Base-by-base conservation (phyloP, 2,113 vertebrate species). In the Equus przewalskii region DNA sequence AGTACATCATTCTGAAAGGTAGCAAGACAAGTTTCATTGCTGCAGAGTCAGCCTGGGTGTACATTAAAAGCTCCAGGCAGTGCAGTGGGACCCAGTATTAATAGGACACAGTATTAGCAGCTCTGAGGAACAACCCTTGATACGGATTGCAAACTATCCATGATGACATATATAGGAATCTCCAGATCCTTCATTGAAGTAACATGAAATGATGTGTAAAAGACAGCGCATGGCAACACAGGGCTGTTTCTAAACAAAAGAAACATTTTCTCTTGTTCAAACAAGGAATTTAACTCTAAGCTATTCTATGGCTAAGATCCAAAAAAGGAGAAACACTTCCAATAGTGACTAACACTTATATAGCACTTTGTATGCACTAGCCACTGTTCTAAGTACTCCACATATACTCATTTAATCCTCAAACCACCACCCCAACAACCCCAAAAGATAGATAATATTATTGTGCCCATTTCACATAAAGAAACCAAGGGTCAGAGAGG, bases 1-100 rank as follows among this genome's bases (percentile, higher is more conserved):
- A 51, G 9, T 51, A 14, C 56, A 81, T 92, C 76, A 93, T 83
- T 84, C 65, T 93, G 75, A 94, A 94, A 87, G 73, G 79, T 51
- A 64, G 78, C 33, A n/a, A 83, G 89, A 89, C 46, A 24, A 80
- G 89, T 88, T 62, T 49, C 62, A 67, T 7, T 2, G 73, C 60
- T 60, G 51, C 46, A 33, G 49, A 83, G 75, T 16, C 51, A 56
- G 70, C 46, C 94, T 33, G 67, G 69, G 41, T 84, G 60, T 67
- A 94, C 93, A 93, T 89, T 91, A 89, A 76, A 81, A 75, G 75
- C 26, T 65, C 72, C 73, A 81, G 81, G 49, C 60, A 81, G 75
- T 51, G 4, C 10, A 5, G n/a, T 14, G 49, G 67, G 65, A 54
- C 30, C 58, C 36, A 5, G 33, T 9, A 67, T 76, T 93, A 95